Base-by-base conservation (phyloP, 2,888 invertebrate genomes). In the Drosophila borealis region DNA sequence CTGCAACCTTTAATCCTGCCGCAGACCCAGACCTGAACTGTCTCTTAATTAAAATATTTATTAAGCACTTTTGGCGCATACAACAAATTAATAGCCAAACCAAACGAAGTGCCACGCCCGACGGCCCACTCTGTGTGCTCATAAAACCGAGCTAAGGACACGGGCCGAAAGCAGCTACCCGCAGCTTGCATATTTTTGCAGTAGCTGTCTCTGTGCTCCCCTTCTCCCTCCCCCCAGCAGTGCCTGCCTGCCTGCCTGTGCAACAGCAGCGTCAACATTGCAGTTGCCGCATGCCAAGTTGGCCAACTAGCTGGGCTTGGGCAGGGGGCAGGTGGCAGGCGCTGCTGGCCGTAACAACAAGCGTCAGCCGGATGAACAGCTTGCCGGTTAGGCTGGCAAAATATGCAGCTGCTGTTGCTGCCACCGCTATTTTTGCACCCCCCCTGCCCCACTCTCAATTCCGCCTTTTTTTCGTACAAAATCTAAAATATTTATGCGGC, bases 401-500 rank as follows among this genome's bases (percentile, higher is more conserved):
- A 81, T 85, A 82, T 83, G 78, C 86, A 82, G 71, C 78, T 71
- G 81, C 70, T 42, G 55, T 60, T 21, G 36, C 25, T 25, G 48
- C 25, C 61, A 34, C 9, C 62, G 29, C 62, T 50, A 10, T 50
- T 46, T 62, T 29, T 29, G 45, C 33, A 17, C 9, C 14, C 13
- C 3, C 1, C 41, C 42, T 3, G 9, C 50, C 13, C 3, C 21
- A 8, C 39, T 25, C 8, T 0, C 25, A 25, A 8, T 6, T 25
- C 8, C 25, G 25, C 25, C 37, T 34, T 46, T 37, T 29, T 25
- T 44, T 56, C 65, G 42, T 59, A 72, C 46, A 79, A 83, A 70
- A 79, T 81, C 81, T 85, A 80, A 89, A 85, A 85, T 85, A 89
- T 89, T 85, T 87, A 85, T 85, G 85, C 89, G 81, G 73, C 84